Conservation (phyloP, 2,888 invertebrate species). For the Alloplasta piceator region DNA sequence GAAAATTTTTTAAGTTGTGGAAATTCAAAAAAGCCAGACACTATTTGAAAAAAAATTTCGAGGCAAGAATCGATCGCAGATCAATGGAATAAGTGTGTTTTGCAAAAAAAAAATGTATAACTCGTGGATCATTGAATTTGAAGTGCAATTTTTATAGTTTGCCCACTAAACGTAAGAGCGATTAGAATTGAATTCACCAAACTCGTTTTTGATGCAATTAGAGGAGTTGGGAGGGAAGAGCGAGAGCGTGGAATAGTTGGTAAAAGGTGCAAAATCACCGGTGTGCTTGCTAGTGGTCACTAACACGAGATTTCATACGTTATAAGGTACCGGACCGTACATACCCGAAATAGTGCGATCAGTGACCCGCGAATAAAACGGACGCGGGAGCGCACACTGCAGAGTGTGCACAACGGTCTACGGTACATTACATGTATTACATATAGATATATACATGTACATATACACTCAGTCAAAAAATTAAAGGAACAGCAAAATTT, state of each 20-base stretch:
- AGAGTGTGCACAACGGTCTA: conserved; percentile 39
- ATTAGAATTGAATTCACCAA: too few relatives aligned
- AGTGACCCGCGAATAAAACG: conserved; percentile 72
- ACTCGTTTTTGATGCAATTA: too few relatives aligned
- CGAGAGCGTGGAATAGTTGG: not conserved
- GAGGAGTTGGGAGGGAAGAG: conserved; percentile 39
- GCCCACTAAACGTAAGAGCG: too few relatives aligned
- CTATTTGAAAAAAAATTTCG: too few relatives aligned
- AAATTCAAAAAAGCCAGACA: too few relatives aligned
- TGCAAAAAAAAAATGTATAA: not conserved
- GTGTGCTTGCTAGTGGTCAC: conserved; percentile 17
- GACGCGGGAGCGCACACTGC: conserved; percentile 40
- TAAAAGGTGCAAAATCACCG: conserved; percentile 4
- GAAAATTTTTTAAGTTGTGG: too few relatives aligned
- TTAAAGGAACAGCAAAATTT: too few relatives aligned
- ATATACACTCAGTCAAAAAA: too few relatives aligned
- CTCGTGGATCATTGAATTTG: not conserved
- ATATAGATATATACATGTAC: too few relatives aligned
- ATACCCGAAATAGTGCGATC: conserved; percentile 72
- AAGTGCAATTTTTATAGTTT: too few relatives aligned
- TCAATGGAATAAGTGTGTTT: not conserved
- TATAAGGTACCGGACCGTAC: conserved; percentile 50
- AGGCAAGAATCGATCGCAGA: not conserved
- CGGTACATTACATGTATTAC: conserved; percentile 21
- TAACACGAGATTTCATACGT: conserved; percentile 13